Evolutionary conservation across 2,113 vertebrate genomes (phyloP).

Genomic region (Hydrochoerus hydrochaeris): DNA sequence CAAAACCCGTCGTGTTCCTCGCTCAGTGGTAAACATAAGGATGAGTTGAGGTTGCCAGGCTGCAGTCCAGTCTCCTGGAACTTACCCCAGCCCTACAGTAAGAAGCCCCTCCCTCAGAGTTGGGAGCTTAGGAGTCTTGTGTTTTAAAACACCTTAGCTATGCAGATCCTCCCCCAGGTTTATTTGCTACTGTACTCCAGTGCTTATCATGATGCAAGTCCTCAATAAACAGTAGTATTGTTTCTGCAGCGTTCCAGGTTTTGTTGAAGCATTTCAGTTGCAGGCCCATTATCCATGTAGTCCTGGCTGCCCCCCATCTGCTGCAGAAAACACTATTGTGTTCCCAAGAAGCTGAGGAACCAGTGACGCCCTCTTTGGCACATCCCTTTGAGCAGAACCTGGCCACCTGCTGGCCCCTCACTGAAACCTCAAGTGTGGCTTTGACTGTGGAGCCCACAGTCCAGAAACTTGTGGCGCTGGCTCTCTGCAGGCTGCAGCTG

Average conservation of each 20-base stretch:
- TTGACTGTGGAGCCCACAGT: background rate
- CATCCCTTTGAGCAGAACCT: constrained; percentile 6
- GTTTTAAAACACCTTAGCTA: background rate
- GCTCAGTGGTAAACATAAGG: background rate
- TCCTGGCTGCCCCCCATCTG: background rate
- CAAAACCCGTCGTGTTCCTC: background rate
- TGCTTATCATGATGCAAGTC: background rate
- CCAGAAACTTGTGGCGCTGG: constrained; percentile 59
- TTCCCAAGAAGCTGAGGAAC: background rate
- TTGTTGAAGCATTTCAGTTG: constrained; percentile 12
- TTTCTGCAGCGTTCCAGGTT: background rate
- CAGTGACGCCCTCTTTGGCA: background rate
- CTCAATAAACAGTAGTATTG: background rate
- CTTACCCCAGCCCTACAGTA: background rate
- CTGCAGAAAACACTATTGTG: background rate
- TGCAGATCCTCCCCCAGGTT: background rate
- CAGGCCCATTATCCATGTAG: background rate
- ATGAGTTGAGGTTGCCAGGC: background rate
- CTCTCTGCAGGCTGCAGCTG: constrained; percentile 34
- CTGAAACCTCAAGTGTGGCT: background rate
- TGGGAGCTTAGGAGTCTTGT: background rate
- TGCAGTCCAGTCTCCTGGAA: background rate
- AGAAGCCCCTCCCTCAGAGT: background rate
- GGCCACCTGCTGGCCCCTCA: constrained; percentile 28
- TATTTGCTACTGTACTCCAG: background rate